Evolutionary conservation across 2,888 invertebrate genomes (phyloP), one percentile per base, ranked within the genome.

Genomic region (Fissipunctia ypsillon): DNA sequence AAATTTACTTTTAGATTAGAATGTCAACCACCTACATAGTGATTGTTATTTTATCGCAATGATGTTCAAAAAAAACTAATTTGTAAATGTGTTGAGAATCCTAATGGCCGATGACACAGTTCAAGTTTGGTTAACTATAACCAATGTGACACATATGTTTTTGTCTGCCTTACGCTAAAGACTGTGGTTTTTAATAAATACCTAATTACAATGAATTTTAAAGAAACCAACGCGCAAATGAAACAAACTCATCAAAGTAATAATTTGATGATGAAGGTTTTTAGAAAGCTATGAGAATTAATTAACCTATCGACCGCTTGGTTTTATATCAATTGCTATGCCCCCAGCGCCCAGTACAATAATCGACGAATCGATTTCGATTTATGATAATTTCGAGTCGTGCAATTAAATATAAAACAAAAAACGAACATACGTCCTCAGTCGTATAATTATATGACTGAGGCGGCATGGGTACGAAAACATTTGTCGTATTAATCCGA

Each of bases 11-110:
- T 78, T 35, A 80, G 61, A 78, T 80, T 54, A 84, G 48, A 73
- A 74, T 72, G 45, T 68, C 71, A 73, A 76, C 61, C 67, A 76
- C 61, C 67, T 66, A 78, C 57, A 73, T 69, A 76, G 50, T 73
- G 56, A 86, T 82, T 56, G 84, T 64, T 76, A 74, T 76, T 70
- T 86, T 85, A 86, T 87, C 82, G 59, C 54, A 77, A 52, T 54
- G 35, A 64, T 54, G 74, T 71, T 76, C 56, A 73, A 63, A 63
- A 63, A 77, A 78, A 84, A 83, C 63, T 75, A 80, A 83, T 87
- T 85, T 71, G 84, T 84, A 69, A 77, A 70, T 73, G 69, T 71
- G 73, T 75, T 73, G 19, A 35, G 57, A 75, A 70, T 68, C 60
- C 65, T 82, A 78, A 80, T 72, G 73, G 59, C 60, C 43, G 54